Conservation (phyloP, 2,888 invertebrate species). For the Heterodera filipjevi region DNA sequence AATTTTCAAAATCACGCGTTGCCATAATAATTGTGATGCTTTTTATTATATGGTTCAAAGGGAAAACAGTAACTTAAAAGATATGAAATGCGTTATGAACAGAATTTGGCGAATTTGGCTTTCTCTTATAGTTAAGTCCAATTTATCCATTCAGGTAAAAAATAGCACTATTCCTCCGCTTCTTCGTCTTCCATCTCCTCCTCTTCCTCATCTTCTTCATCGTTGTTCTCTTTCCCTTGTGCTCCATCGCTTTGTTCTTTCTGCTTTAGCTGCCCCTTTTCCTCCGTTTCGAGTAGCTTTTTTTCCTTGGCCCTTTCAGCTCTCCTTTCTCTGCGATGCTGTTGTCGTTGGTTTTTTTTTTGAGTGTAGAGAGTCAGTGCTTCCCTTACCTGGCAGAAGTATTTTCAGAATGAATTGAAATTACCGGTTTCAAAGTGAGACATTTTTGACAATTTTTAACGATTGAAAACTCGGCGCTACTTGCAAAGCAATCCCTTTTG, state of each 20-base stretch:
- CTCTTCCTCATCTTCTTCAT: constrained; percentile 17
- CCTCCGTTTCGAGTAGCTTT: constrained; percentile 21
- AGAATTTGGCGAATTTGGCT: too few relatives aligned
- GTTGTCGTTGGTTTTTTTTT: constrained; percentile 26
- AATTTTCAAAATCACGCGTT: constrained; percentile 29
- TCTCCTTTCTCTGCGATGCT: constrained; percentile 25
- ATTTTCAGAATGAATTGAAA: background rate
- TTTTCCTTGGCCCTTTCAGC: constrained; percentile 26
- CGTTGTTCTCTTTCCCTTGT: background rate
- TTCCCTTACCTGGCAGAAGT: constrained; percentile 27
- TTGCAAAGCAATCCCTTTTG: too few relatives aligned
- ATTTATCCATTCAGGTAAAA: too few relatives aligned
- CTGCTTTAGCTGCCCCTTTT: background rate
- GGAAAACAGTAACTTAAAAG: too few relatives aligned
- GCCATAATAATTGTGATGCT: background rate
- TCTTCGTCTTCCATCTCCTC: background rate
- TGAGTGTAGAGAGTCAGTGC: constrained; percentile 23
- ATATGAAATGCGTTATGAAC: too few relatives aligned
- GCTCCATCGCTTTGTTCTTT: background rate
- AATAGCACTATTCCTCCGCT: background rate
- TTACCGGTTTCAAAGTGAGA: background rate
- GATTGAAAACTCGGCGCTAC: too few relatives aligned
- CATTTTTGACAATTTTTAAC: background rate
- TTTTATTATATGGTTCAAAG: background rate
- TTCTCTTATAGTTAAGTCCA: too few relatives aligned